These are phyloP conservation scores for Scaptomyza graminum DNA, from an alignment of 1,140 invertebrate genomes.

Conservation along the genomic window DNA sequence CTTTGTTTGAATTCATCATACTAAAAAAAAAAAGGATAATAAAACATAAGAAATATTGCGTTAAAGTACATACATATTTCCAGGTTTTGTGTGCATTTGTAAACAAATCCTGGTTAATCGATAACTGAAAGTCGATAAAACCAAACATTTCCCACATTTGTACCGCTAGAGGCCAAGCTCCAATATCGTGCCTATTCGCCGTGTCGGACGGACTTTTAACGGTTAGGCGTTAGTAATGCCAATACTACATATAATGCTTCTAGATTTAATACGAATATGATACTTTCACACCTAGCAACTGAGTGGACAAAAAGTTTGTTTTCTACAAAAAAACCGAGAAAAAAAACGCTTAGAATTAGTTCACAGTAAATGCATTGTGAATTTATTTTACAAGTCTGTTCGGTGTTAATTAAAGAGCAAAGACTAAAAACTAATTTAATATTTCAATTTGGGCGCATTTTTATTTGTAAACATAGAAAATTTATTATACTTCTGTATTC, in stretches of 20 bases:
- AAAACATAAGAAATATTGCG: not conserved
- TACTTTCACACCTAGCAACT: not conserved
- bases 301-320: not conserved
- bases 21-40: constrained; percentile 20
- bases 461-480: not conserved
- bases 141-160: too few species aligned
- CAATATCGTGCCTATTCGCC: too few species aligned
- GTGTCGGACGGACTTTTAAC: too few species aligned
- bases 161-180: too few species aligned
- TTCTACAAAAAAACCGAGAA: too few species aligned
- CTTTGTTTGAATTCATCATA: constrained; percentile 46
- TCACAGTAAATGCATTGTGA: not conserved
- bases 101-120: too few species aligned
- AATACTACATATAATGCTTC: not conserved
- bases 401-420: not conserved
- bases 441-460: not conserved
- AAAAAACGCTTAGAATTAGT: not conserved
- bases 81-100: too few species aligned
- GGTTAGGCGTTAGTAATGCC: too few species aligned
- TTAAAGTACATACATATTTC: not conserved
- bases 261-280: not conserved
- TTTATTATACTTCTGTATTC: not conserved
- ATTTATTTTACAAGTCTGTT: not conserved
- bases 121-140: too few species aligned
- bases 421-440: not conserved